Evolutionary conservation across 1,140 invertebrate species (phyloP).

Genomic region (Phymorhynchus buccinoides): DNA sequence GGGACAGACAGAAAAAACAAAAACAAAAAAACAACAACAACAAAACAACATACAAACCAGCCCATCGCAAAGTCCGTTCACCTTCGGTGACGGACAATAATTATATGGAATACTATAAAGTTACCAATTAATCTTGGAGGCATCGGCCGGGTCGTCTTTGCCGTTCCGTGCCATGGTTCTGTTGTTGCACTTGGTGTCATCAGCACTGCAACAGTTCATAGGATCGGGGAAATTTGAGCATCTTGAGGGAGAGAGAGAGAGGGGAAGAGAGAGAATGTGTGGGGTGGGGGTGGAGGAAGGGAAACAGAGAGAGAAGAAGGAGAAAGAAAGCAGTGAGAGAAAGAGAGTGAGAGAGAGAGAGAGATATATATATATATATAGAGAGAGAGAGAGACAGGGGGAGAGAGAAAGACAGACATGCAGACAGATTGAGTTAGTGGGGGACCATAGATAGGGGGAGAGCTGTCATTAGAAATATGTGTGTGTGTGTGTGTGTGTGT

Average conservation of each 20-base stretch:
- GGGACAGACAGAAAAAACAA: neutral
- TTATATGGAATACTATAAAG: too few species aligned
- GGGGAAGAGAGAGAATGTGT: neutral
- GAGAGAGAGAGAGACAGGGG: too few species aligned
- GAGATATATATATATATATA: neutral
- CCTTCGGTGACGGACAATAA: neutral
- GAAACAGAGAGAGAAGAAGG: too few species aligned
- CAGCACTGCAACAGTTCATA: neutral
- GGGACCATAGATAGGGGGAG: too few species aligned
- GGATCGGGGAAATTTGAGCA: neutral
- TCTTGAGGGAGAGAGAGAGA: neutral
- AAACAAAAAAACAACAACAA: neutral
- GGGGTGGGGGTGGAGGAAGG: neutral
- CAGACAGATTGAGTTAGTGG: neutral
- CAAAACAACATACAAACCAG: neutral
- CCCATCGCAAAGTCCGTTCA: too few species aligned
- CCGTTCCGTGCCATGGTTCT: neutral
- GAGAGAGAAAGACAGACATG: too few species aligned
- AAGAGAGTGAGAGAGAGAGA: constrained; percentile 5
- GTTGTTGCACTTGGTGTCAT: constrained; percentile 20
- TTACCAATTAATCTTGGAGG: constrained; percentile 30
- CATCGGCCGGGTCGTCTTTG: constrained; percentile 24
- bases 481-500: too few species aligned
- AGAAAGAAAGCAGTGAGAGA: too few species aligned
- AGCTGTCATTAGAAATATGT: too few species aligned